phyloP scores from a whole-genome alignment of 2,888 invertebrate species.

The Dioctria rufipes region DNA sequence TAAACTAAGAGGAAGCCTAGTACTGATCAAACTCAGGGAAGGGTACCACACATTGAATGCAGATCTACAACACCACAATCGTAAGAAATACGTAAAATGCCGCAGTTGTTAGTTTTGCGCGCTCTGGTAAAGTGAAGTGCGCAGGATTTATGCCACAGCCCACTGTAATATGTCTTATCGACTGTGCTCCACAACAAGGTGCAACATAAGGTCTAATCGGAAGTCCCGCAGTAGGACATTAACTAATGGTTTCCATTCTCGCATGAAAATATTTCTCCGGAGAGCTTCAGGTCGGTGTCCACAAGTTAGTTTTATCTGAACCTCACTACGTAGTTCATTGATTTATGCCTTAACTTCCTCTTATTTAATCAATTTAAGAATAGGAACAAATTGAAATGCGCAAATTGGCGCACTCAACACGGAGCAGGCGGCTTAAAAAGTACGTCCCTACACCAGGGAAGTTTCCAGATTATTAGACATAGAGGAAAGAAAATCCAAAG shows the following conservation, averaged over 20 bases:
- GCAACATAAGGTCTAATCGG: slow-evolving; percentile 44
- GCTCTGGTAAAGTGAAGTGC: neutral
- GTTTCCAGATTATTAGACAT: slow-evolving; percentile 5
- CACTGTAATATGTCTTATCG: slow-evolving; percentile 43
- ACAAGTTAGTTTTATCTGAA: slow-evolving; percentile 6
- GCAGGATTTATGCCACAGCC: slow-evolving; percentile 44
- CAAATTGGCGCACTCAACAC: neutral
- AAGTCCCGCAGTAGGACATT: slow-evolving; percentile 53
- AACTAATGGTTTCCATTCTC: slow-evolving; percentile 53
- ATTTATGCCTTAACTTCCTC: slow-evolving; percentile 39
- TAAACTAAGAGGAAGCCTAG: neutral
- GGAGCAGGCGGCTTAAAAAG: neutral
- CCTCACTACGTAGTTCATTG: slow-evolving; percentile 10
- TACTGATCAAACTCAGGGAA: neutral
- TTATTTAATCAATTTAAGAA: slow-evolving; percentile 10
- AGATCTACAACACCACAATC: neutral
- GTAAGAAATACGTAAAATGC: neutral
- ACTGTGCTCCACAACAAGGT: slow-evolving; percentile 28
- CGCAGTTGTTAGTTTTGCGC: neutral
- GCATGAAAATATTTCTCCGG: neutral
- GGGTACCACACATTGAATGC: neutral
- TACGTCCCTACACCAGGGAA: neutral
- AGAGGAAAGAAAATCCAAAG: neutral
- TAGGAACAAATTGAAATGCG: neutral
- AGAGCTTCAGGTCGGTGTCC: slow-evolving; percentile 26